A percentile compares a stretch with the other conserved stretches of the same genome.
Conservation (phyloP, 2,113 vertebrate species). For the Elephas maximus region DNA sequence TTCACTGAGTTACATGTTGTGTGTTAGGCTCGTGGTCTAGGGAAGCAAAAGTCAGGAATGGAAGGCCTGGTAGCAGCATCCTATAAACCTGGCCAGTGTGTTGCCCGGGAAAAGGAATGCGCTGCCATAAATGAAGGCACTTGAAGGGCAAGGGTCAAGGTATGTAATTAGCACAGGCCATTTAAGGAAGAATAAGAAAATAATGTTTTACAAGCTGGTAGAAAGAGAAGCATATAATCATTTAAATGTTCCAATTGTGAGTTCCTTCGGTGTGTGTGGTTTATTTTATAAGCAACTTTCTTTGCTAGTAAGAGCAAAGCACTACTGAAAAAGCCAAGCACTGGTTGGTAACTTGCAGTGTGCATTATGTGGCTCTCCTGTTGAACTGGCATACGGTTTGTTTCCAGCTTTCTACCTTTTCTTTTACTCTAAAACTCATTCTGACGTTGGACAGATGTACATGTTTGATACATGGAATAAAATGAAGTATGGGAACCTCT, state of each 20-base stretch:
- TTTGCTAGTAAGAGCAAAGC: slow-evolving; percentile 32
- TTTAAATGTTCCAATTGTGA: slow-evolving; percentile 80
- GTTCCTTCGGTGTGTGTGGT: slow-evolving; percentile 74
- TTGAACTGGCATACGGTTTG: neutral
- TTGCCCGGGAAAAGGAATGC: slow-evolving; percentile 88
- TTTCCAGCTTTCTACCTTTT: slow-evolving; percentile 72
- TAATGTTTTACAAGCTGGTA: slow-evolving; percentile 91
- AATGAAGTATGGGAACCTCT: slow-evolving; percentile 74
- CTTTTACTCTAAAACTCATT: slow-evolving; percentile 80
- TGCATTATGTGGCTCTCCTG: neutral
- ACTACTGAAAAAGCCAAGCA: neutral
- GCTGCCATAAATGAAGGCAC: slow-evolving; percentile 90
- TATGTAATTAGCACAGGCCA: slow-evolving; percentile 89
- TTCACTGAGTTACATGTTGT: neutral
- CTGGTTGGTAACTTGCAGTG: fast-evolving
- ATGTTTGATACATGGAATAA: slow-evolving; percentile 76
- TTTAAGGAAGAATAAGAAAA: slow-evolving; percentile 91
- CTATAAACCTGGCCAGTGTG: slow-evolving; percentile 85
- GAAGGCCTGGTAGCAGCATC: slow-evolving; percentile 85
- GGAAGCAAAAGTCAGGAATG: slow-evolving; percentile 60
- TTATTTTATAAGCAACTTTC: slow-evolving; percentile 79
- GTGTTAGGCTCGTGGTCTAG: neutral
- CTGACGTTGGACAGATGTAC: slow-evolving; percentile 84
- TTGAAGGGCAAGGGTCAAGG: slow-evolving; percentile 88
- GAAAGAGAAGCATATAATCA: slow-evolving; percentile 89